A percentile compares a stretch with the other conserved stretches of the same genome.
phyloP scores from a whole-genome alignment of 53 echinoderm and acorn worm species.

The Zoroaster sp. region DNA sequence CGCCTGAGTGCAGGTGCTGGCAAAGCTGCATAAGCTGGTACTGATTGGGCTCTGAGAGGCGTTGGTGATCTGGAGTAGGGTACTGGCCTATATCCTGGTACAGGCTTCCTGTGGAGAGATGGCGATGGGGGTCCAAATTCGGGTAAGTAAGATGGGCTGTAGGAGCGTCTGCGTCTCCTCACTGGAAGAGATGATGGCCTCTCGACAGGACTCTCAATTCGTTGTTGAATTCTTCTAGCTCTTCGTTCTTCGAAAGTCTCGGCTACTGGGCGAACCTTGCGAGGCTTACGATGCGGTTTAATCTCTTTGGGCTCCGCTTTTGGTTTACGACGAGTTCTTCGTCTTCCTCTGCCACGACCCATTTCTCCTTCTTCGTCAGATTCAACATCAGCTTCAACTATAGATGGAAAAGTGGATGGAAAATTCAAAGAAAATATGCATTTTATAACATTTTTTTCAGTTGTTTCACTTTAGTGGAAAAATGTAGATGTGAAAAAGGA shows the following conservation, averaged over 20 bases:
- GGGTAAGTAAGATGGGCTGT: conserved; percentile 59
- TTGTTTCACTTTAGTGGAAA: not conserved
- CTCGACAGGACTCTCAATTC: not conserved
- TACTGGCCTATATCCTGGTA: conserved; percentile 21
- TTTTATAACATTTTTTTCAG: not conserved
- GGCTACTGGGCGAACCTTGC: conserved; percentile 40
- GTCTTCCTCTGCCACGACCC: conserved; percentile 35
- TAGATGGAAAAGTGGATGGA: not conserved
- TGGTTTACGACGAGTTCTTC: not conserved
- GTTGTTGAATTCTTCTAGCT: conserved; percentile 26
- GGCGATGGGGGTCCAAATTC: conserved; percentile 49
- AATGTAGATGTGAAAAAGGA: no score
- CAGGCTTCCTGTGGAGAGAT: conserved; percentile 3
- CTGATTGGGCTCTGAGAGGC: conserved; percentile 34
- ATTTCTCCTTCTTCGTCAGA: conserved; percentile 75
- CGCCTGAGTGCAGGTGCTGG: conserved; percentile 23
- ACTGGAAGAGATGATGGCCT: conserved; percentile 28
- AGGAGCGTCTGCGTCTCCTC: conserved; percentile 53
- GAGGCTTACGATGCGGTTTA: conserved; percentile 32
- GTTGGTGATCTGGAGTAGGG: conserved; percentile 28
- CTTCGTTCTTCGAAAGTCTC: conserved; percentile 43
- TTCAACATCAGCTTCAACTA: conserved; percentile 86
- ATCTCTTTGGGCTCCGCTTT: conserved; percentile 20
- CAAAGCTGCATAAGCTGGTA: not conserved
- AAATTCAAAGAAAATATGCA: not conserved